These are phyloP conservation scores for Trichoplusia ni DNA, from an alignment of 1,140 invertebrate genomes.

Conservation along the genomic window DNA sequence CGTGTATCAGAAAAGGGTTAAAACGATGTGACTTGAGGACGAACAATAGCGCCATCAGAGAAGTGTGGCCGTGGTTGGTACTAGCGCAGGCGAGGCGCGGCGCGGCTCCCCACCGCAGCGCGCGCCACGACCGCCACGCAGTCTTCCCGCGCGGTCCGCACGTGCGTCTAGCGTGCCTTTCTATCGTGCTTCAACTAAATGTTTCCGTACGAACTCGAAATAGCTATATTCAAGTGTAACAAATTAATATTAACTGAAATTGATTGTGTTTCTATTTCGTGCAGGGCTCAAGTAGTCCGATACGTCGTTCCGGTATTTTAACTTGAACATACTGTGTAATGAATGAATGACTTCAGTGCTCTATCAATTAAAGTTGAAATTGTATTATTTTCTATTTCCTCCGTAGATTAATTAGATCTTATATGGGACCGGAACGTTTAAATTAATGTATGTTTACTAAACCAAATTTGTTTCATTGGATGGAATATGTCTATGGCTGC, in stretches of 20 bases:
- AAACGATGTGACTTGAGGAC: constrained; percentile 16
- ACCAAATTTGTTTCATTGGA: constrained; percentile 42
- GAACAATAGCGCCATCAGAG: constrained; percentile 56
- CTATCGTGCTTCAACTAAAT: constrained; percentile 42
- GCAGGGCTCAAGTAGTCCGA: constrained; percentile 34
- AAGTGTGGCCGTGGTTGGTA: constrained; percentile 47
- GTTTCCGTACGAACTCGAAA: constrained; percentile 51
- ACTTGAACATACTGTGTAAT: constrained; percentile 49
- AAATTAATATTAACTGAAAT: constrained; percentile 43
- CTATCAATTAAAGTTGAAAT: constrained; percentile 69
- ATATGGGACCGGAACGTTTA: constrained; percentile 68
- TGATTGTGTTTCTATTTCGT: constrained; percentile 53
- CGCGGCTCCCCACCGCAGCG: constrained; percentile 62
- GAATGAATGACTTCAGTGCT: constrained; percentile 56
- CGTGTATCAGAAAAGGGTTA: constrained; percentile 3
- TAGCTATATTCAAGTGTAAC: constrained; percentile 44
- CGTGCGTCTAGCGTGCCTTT: constrained; percentile 71
- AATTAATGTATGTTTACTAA: constrained; percentile 68
- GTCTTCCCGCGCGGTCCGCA: constrained; percentile 78
- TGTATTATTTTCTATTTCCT: constrained; percentile 70
- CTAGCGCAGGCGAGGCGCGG: constrained; percentile 43
- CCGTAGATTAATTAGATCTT: constrained; percentile 74
- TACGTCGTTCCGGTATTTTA: constrained; percentile 25
- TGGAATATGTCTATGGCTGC: constrained; percentile 52
- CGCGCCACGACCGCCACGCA: constrained; percentile 74